These are phyloP conservation scores for Electrona antarctica DNA, from an alignment of 2,113 vertebrate genomes.

Conservation along the genomic window DNA sequence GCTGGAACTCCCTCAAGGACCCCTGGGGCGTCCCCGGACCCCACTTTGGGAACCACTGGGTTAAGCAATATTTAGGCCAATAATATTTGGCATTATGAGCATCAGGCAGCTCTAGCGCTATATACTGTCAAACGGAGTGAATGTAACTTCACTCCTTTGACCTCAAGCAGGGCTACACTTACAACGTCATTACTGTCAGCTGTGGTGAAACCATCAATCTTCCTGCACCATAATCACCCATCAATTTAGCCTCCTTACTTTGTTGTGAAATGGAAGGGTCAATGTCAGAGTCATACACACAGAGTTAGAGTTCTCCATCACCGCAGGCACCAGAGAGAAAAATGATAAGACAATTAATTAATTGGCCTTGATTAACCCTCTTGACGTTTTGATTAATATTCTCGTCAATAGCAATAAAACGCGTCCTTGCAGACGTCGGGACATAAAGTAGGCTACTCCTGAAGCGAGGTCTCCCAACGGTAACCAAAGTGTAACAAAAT, in stretches of 20 bases:
- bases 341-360: constrained; percentile 74
- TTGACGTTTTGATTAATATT: constrained; percentile 73
- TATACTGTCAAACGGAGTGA: too few relatives aligned
- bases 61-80: too few relatives aligned
- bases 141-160: too few relatives aligned
- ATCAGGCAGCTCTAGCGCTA: too few relatives aligned
- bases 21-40: too few relatives aligned
- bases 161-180: too few relatives aligned
- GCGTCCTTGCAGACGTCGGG: constrained; percentile 57
- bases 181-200: constrained; percentile 30
- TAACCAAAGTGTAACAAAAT: constrained; percentile 22
- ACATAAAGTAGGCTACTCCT: constrained; percentile 17
- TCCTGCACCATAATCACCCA: constrained; percentile 63
- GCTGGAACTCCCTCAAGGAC: too few relatives aligned
- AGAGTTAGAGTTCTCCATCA: constrained; percentile 54
- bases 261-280: constrained; percentile 69
- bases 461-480: constrained; percentile 32
- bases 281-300: constrained; percentile 60
- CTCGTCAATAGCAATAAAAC: constrained; percentile 66
- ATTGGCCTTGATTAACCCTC: constrained; percentile 72
- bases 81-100: too few relatives aligned
- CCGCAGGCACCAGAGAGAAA: constrained; percentile 25
- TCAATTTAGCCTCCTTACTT: constrained; percentile 63
- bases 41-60: too few relatives aligned
- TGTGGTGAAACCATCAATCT: constrained; percentile 68